Evolutionary conservation across 2,113 vertebrate genomes (phyloP).

Genomic region (Hoplias malabaricus): DNA sequence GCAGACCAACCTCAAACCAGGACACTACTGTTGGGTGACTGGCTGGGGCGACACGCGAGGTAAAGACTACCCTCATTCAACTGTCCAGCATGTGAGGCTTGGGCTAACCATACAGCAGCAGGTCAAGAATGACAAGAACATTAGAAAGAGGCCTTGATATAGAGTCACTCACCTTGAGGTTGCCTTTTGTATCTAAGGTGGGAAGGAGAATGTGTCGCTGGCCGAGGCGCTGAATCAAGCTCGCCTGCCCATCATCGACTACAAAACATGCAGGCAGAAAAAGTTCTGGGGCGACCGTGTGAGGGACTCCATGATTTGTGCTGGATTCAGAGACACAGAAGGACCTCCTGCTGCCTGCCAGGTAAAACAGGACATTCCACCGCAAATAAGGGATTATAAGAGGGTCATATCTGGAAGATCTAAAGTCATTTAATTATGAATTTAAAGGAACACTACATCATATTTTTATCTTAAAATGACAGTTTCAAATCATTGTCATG

Average conservation of each 20-base stretch:
- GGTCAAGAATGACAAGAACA: no score
- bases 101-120: no score
- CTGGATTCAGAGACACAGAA: conserved; percentile 72
- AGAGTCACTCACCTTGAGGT: no score
- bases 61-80: conserved; percentile 31
- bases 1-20: conserved; percentile 63
- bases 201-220: conserved; percentile 70
- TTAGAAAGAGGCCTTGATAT: no score
- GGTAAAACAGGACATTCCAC: conserved; percentile 52
- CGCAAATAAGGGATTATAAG: neutral
- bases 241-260: conserved; percentile 73
- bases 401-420: neutral
- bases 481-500: no score
- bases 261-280: conserved; percentile 73
- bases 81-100: neutral
- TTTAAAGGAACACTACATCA: no score
- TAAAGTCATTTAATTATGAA: no score
- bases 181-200: conserved; percentile 54
- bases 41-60: conserved; percentile 73
- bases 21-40: conserved; percentile 75
- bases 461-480: no score
- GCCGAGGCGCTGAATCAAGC: conserved; percentile 75
- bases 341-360: conserved; percentile 76
- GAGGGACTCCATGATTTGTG: conserved; percentile 76
- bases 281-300: conserved; percentile 80